Percentiles rank a stretch among this genome's conserved stretches.
Evolutionary conservation across 64 coral and sea anemone genomes (phyloP).

Genomic region (Stichodactyla helianthus): DNA sequence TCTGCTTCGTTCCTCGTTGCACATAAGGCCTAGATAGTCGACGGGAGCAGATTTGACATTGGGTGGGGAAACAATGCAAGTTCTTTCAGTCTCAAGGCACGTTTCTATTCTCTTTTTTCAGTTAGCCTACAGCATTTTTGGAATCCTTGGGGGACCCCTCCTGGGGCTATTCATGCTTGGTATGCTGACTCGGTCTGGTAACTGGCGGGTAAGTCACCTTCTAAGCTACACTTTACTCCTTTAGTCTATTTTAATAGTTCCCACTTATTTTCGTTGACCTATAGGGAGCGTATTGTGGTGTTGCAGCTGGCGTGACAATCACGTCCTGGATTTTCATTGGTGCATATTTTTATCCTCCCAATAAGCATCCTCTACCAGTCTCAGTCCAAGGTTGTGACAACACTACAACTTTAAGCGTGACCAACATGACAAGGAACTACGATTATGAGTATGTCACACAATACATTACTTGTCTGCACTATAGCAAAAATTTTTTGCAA

Average conservation of each 20-base stretch:
- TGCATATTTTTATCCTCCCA: constrained; percentile 57
- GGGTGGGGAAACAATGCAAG: too few relatives aligned
- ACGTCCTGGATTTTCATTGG: constrained; percentile 71
- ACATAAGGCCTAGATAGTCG: too few relatives aligned
- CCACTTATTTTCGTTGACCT: background rate
- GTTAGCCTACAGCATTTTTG: constrained; percentile 59
- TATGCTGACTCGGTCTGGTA: constrained; percentile 43
- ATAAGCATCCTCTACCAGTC: constrained; percentile 27
- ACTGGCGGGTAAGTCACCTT: constrained; percentile 34
- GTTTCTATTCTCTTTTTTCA: background rate
- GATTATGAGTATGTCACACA: constrained; percentile 34
- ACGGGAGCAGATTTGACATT: too few relatives aligned
- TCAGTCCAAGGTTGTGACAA: constrained; percentile 2
- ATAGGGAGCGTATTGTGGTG: constrained; percentile 58
- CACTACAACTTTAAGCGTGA: too few relatives aligned
- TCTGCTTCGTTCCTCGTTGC: too few relatives aligned
- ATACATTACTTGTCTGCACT: background rate
- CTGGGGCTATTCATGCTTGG: constrained; percentile 39
- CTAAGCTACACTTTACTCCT: background rate
- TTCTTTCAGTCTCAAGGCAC: background rate
- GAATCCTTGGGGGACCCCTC: constrained; percentile 55
- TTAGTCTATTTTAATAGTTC: background rate
- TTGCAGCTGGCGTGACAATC: constrained; percentile 43
- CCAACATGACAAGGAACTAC: too few relatives aligned
- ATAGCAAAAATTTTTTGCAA: background rate